These are phyloP conservation scores for Pica pica DNA, from an alignment of 2,113 vertebrate genomes.

Conservation along the genomic window DNA sequence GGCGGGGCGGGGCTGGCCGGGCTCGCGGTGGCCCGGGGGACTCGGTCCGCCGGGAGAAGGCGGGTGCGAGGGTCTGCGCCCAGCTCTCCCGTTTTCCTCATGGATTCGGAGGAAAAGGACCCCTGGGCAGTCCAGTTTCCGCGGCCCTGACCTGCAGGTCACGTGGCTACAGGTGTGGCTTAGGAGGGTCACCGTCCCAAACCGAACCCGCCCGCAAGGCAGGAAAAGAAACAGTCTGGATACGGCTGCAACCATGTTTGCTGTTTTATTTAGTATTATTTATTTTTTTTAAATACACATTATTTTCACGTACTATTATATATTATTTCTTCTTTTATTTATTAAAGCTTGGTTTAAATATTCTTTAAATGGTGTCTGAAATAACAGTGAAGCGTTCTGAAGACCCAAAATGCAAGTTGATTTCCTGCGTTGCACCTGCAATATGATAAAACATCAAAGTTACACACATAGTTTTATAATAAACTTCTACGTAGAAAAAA, in stretches of 20 bases:
- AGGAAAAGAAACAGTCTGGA: neutral
- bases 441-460: accelerated
- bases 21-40: accelerated
- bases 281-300: no score
- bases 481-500: accelerated
- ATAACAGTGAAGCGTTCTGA: accelerated
- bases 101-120: accelerated
- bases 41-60: accelerated
- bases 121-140: neutral
- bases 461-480: accelerated
- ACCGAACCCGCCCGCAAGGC: neutral
- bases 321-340: neutral
- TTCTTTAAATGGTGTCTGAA: no score
- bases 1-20: no score
- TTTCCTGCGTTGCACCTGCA: accelerated
- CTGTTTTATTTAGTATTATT: no score
- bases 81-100: accelerated
- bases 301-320: no score
- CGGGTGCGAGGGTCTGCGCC: accelerated
- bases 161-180: neutral
- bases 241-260: no score
- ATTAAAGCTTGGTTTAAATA: neutral
- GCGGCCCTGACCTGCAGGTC: no score
- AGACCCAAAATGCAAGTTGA: neutral
- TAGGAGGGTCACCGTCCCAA: no score